Percentiles rank a stretch among this genome's conserved stretches.
These are phyloP conservation scores for Halcyon smyrnensis DNA, from an alignment of 2,797 vertebrate genomes.

Conservation along the genomic window DNA sequence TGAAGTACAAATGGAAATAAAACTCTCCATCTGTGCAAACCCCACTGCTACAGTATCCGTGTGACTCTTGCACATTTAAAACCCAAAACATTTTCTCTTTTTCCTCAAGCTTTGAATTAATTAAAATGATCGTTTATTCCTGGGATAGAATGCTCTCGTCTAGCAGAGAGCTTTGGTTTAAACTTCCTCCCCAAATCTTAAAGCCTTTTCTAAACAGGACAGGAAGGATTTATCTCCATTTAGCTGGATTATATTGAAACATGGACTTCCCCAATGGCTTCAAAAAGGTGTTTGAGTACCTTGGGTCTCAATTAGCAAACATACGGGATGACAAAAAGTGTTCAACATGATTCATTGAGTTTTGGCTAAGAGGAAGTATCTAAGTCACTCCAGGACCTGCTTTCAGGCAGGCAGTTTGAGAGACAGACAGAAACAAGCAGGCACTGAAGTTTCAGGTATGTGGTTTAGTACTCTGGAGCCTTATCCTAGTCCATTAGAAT, in stretches of 20 bases:
- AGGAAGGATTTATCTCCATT: neutral
- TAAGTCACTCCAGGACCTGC: neutral
- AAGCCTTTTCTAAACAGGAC: neutral
- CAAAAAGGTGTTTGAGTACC: neutral
- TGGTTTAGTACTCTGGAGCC: neutral
- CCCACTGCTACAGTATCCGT: neutral
- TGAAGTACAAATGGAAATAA: neutral
- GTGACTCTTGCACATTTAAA: neutral
- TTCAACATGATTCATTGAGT: neutral
- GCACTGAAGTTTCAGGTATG: neutral
- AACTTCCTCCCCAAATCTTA: neutral
- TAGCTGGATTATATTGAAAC: neutral
- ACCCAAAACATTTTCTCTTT: neutral
- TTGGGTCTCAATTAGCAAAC: neutral
- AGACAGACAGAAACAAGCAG: neutral
- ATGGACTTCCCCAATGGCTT: neutral
- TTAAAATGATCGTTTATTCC: neutral
- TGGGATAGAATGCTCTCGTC: neutral
- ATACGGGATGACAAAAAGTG: neutral
- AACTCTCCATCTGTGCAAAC: neutral
- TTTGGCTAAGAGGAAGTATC: neutral
- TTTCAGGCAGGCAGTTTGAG: neutral
- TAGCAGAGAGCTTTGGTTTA: neutral
- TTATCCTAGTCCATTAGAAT: neutral
- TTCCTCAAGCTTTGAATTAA: neutral